Evolutionary conservation across 2,113 vertebrate species (phyloP), one percentile per base, ranked within the genome.

Genomic region (Aspidoscelis tigris): DNA sequence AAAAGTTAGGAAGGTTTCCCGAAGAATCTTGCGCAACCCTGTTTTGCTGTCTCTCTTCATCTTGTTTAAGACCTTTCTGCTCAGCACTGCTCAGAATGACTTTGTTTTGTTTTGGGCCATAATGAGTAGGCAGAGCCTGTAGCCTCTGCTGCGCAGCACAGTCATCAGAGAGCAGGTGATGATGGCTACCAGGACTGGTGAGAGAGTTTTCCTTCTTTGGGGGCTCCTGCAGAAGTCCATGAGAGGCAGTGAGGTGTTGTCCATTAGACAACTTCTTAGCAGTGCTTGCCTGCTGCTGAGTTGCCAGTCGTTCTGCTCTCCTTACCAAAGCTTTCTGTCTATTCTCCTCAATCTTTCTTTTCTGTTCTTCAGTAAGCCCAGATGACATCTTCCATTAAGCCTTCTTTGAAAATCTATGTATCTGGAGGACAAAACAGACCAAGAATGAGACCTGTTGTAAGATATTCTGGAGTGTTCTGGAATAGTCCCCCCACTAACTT

Each of bases 271-370:
- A 86, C 80, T 71, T 61, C 26, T 76, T 88, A 73, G 78, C 0
- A 0, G 22, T 18, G 2, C 2, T 41, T 14, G 7, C 33, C 2
- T 74, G 83, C 66, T 95, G 83, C 64, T 95, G 93, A 74, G 89
- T 93, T 83, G 93, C 96, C 72, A 96, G 94, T 92, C 97, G 97
- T 88, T 98, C 96, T 5, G 98, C 98, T 95, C 98, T 96, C 83
- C 96, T 96, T 33, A 97, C 97, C 88, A 99, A 91, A 86, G 99
- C 99, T 58, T 92, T 97, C 80, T 88, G 96, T 44, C 98, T 94
- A 91, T 99, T 99, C 88, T 97, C 97, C 86, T 99, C 98, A 5
- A 99, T 99, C 92, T 94, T 96, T 78, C 94, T 94, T 94, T 95
- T 96, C 76, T 99, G 98, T 81, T 99, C 98, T 61, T 96, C 96